These are phyloP conservation scores for Xestia xanthographa DNA, from an alignment of 2,888 invertebrate species.

Conservation along the genomic window DNA sequence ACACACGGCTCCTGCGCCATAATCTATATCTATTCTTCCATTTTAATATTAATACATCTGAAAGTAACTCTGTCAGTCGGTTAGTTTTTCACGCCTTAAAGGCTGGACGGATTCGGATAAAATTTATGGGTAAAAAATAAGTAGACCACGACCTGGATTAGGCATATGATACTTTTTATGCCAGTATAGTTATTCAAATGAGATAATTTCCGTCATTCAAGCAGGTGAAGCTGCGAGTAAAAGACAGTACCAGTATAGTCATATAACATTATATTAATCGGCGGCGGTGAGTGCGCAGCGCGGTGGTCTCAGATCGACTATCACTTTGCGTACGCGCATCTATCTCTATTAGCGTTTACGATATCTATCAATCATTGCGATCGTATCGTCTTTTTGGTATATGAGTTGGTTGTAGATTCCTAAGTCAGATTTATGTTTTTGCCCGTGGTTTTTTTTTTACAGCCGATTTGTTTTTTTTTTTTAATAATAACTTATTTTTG, in stretches of 20 bases:
- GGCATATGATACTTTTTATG: background rate
- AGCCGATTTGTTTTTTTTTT: background rate
- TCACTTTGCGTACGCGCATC: slow-evolving; percentile 49
- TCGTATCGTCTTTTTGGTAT: slow-evolving; percentile 38
- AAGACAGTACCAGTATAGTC: background rate
- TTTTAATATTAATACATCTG: background rate
- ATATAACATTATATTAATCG: slow-evolving; percentile 23
- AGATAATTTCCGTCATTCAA: background rate
- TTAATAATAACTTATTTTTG: background rate
- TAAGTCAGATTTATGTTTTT: slow-evolving; percentile 6
- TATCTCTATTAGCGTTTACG: slow-evolving; percentile 45
- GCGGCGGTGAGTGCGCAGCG: slow-evolving; percentile 21
- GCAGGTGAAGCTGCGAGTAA: background rate
- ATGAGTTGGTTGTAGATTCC: background rate
- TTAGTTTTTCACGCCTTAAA: background rate
- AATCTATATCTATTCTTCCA: background rate
- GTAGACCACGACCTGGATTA: background rate
- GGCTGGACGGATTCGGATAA: background rate
- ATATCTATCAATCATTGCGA: slow-evolving; percentile 50
- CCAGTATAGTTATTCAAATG: background rate
- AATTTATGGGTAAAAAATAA: background rate
- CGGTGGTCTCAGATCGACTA: slow-evolving; percentile 51
- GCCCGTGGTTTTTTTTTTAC: background rate
- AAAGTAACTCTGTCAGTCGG: background rate
- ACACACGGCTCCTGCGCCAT: slow-evolving; percentile 1